Percentiles rank a stretch among this genome's conserved stretches.
These are phyloP conservation scores for Urocyon cinereoargenteus DNA, from an alignment of 2,797 vertebrate genomes.

Conservation along the genomic window DNA sequence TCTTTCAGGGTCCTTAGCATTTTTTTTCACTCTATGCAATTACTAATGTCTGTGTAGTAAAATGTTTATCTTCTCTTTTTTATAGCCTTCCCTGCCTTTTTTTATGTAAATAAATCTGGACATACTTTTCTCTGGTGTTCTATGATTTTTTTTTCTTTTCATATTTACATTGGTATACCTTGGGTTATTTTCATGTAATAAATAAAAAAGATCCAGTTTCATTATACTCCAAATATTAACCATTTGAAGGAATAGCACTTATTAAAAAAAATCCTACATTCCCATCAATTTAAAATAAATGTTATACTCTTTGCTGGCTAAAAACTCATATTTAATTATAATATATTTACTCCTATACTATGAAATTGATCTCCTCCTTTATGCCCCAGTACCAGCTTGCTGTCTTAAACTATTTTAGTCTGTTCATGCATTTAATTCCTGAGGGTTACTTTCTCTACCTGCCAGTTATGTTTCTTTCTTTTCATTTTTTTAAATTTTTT, in stretches of 20 bases:
- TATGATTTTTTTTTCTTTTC: background rate
- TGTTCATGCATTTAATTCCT: background rate
- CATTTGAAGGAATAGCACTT: background rate
- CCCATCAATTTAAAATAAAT: conserved; percentile 6
- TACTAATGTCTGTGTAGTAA: background rate
- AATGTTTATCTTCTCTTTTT: background rate
- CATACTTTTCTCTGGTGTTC: background rate
- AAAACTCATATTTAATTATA: background rate
- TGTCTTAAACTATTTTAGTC: background rate
- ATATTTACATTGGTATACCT: background rate
- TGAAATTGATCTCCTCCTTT: background rate
- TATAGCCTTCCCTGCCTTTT: background rate
- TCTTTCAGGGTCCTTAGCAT: background rate
- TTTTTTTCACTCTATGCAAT: background rate
- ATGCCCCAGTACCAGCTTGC: background rate
- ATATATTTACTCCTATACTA: background rate
- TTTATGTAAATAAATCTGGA: background rate
- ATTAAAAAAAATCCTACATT: background rate
- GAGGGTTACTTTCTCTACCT: background rate
- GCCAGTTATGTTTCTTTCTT: background rate
- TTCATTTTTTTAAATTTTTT: too few species aligned
- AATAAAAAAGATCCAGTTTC: background rate
- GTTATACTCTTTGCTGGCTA: background rate
- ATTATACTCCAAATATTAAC: conserved; percentile 35
- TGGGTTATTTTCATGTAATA: background rate